Evolutionary conservation across 2,888 invertebrate genomes (phyloP).

Genomic region (Leptinotarsa juncta): DNA sequence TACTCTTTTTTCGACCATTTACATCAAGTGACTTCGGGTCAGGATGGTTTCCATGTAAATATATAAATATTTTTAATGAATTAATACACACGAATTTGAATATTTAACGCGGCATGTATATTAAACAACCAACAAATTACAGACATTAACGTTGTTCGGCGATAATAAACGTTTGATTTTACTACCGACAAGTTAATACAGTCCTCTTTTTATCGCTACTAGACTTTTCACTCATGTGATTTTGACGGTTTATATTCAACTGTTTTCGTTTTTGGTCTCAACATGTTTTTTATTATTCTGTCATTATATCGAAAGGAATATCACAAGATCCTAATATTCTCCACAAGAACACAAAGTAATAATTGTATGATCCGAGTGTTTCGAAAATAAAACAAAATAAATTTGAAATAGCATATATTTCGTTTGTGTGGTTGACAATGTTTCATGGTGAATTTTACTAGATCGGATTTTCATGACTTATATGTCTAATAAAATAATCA

Average conservation of each 20-base stretch:
- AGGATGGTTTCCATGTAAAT: slow-evolving; percentile 41
- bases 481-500: too few species aligned
- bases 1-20: background rate
- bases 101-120: slow-evolving; percentile 57
- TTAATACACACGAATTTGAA: slow-evolving; percentile 55
- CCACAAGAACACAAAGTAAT: too few species aligned
- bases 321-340: too few species aligned
- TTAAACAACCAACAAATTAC: slow-evolving; percentile 57
- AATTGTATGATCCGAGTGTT: too few species aligned
- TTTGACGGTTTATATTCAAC: background rate
- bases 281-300: background rate
- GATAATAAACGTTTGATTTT: slow-evolving; percentile 57
- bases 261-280: background rate
- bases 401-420: too few species aligned
- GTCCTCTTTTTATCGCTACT: slow-evolving; percentile 55
- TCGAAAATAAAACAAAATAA: too few species aligned
- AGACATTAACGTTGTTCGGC: slow-evolving; percentile 52
- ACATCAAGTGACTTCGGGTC: slow-evolving; percentile 13
- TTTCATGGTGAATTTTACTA: too few species aligned
- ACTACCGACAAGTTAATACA: slow-evolving; percentile 57
- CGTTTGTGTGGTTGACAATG: too few species aligned
- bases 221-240: slow-evolving; percentile 30
- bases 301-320: background rate
- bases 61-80: slow-evolving; percentile 57
- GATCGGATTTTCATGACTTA: too few species aligned